Conservation (phyloP, 2,888 invertebrate genomes). For the Myopa tessellatipennis region DNA sequence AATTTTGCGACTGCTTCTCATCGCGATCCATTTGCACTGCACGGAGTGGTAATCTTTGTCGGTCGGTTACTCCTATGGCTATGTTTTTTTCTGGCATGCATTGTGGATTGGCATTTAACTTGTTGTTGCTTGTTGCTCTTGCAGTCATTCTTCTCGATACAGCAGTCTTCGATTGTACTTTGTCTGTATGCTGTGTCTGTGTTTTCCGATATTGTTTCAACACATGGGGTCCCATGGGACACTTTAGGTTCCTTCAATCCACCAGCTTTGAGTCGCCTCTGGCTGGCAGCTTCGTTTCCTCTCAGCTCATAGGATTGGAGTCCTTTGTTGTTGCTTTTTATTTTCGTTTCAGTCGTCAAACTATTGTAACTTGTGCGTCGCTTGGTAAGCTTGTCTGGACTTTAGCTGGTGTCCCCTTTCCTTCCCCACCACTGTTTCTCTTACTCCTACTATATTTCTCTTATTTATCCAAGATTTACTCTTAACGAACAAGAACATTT, state of each 20-base stretch:
- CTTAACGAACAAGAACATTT: too few species aligned
- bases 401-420: not conserved
- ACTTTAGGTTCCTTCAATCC: too few species aligned
- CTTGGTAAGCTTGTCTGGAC: conserved; percentile 24
- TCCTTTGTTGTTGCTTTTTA: conserved; percentile 15
- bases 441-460: not conserved
- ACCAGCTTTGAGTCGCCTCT: too few species aligned
- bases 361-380: conserved; percentile 27
- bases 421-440: too few species aligned
- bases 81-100: not conserved
- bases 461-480: not conserved
- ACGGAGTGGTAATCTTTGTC: too few species aligned
- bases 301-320: conserved; percentile 26
- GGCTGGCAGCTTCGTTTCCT: not conserved
- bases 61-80: not conserved
- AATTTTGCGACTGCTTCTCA: not conserved
- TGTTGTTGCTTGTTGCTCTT: not conserved
- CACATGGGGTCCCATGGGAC: too few species aligned
- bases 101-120: conserved; percentile 3
- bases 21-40: too few species aligned
- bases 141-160: conserved; percentile 5
- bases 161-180: conserved; percentile 11
- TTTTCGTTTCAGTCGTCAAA: conserved; percentile 17
- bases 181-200: too few species aligned
- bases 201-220: too few species aligned